These are phyloP conservation scores for Atrina japonica DNA, from an alignment of 2,888 invertebrate genomes.

Conservation along the genomic window DNA sequence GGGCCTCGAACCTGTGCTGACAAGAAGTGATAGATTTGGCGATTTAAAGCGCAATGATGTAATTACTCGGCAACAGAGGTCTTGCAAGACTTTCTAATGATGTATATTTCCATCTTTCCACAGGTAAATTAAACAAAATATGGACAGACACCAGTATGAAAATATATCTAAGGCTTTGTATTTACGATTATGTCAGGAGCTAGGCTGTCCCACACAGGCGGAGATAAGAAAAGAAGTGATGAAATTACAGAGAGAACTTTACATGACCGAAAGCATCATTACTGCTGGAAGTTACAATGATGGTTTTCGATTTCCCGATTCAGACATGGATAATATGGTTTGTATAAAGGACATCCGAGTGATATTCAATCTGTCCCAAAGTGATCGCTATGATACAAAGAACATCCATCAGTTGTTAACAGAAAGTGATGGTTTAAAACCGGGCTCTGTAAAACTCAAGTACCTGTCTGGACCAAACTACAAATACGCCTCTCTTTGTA, in stretches of 20 bases:
- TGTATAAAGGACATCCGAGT: constrained; percentile 1
- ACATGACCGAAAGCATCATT: neutral
- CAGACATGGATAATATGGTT: constrained; percentile 7
- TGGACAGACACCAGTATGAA: too few relatives aligned
- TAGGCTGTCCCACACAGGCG: neutral
- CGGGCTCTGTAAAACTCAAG: constrained; percentile 1
- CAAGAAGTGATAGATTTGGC: too few relatives aligned
- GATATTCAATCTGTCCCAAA: neutral
- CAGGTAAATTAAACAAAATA: too few relatives aligned
- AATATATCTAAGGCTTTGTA: neutral
- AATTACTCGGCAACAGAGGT: too few relatives aligned
- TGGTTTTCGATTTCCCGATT: constrained; percentile 1
- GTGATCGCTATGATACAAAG: neutral
- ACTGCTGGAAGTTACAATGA: constrained; percentile 9
- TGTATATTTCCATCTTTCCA: too few relatives aligned
- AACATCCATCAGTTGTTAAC: neutral
- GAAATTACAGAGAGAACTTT: neutral
- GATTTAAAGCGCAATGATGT: too few relatives aligned
- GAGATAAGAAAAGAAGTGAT: neutral
- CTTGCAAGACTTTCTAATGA: too few relatives aligned
- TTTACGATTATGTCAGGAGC: neutral
- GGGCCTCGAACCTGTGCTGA: too few relatives aligned
- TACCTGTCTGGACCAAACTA: neutral
- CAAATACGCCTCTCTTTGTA: neutral
- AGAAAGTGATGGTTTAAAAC: neutral